A percentile compares a stretch with the other conserved stretches of the same genome.
Conservation (phyloP, 1,140 invertebrate genomes). For the Episyrphus balteatus region DNA sequence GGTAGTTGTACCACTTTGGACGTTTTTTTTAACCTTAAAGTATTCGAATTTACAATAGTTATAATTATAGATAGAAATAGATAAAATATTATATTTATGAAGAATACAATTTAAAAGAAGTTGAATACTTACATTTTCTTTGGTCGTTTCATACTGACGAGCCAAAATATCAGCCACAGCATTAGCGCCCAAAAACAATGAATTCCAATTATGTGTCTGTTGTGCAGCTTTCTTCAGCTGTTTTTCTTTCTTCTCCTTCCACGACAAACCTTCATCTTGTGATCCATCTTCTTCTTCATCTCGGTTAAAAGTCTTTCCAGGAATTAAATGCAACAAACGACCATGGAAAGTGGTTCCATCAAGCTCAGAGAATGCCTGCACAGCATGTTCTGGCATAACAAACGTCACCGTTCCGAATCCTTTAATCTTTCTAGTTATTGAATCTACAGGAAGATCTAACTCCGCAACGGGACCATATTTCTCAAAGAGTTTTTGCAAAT, state of each 20-base stretch:
- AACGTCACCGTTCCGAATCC: slow-evolving; percentile 92
- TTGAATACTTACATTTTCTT: slow-evolving; percentile 44
- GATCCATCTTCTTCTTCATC: slow-evolving; percentile 38
- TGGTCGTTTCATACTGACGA: slow-evolving; percentile 72
- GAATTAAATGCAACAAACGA: slow-evolving; percentile 85
- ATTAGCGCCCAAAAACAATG: slow-evolving; percentile 86
- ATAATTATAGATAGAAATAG: slow-evolving; percentile 3
- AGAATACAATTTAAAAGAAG: slow-evolving; percentile 37
- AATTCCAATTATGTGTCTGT: slow-evolving; percentile 91
- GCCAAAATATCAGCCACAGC: slow-evolving; percentile 89
- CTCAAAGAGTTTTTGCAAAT: slow-evolving; percentile 73
- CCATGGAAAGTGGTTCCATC: slow-evolving; percentile 87
- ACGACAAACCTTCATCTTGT: slow-evolving; percentile 49
- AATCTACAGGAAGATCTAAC: slow-evolving; percentile 82
- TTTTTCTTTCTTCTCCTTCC: slow-evolving; percentile 76
- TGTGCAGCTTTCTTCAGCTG: slow-evolving; percentile 66
- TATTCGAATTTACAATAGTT: too few relatives aligned
- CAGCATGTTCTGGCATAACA: slow-evolving; percentile 91
- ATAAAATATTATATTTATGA: slow-evolving; percentile 38
- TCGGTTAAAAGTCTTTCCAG: slow-evolving; percentile 63
- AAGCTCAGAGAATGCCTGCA: slow-evolving; percentile 73
- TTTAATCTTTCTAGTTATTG: slow-evolving; percentile 69
- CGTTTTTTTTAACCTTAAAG: too few relatives aligned
- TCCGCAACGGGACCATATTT: slow-evolving; percentile 83
- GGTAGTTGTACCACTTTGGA: too few relatives aligned